phyloP scores from a whole-genome alignment of 1,140 invertebrate genomes.

The Atta cephalotes region DNA sequence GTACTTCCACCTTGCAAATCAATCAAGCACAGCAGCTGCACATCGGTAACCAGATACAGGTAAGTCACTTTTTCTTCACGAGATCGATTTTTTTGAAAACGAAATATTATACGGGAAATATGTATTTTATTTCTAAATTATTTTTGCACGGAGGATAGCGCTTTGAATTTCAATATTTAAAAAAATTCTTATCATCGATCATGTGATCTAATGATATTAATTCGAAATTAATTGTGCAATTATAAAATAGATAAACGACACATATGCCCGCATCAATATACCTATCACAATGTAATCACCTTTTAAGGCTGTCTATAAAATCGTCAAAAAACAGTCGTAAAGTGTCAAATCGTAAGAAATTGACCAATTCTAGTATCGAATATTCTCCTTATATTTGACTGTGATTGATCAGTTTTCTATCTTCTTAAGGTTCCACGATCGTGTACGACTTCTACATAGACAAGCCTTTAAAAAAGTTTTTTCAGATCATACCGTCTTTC shows the following conservation, averaged over 20 bases:
- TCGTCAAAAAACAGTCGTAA: too few relatives aligned
- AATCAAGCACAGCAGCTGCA: slow-evolving; percentile 95
- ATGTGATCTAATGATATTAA: not conserved
- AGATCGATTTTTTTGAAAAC: not conserved
- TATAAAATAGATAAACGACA: not conserved
- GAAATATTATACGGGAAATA: not conserved
- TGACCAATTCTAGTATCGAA: too few relatives aligned
- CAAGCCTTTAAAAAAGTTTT: not conserved
- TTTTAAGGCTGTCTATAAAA: too few relatives aligned
- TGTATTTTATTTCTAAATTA: not conserved
- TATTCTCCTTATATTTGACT: too few relatives aligned
- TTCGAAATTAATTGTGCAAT: not conserved
- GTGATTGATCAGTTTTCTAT: too few relatives aligned
- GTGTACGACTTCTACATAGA: not conserved
- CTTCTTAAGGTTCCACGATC: too few relatives aligned
- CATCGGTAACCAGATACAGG: slow-evolving; percentile 93
- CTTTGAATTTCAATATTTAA: not conserved
- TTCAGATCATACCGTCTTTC: not conserved
- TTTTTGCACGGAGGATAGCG: not conserved
- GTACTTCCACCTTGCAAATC: slow-evolving; percentile 90
- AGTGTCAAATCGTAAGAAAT: too few relatives aligned
- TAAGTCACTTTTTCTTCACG: slow-evolving; percentile 77
- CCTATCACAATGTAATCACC: too few relatives aligned
- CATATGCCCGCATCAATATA: too few relatives aligned
- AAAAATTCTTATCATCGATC: not conserved